Conservation (phyloP, 2,113 vertebrate genomes). For the Oxygymnocypris stewartii region DNA sequence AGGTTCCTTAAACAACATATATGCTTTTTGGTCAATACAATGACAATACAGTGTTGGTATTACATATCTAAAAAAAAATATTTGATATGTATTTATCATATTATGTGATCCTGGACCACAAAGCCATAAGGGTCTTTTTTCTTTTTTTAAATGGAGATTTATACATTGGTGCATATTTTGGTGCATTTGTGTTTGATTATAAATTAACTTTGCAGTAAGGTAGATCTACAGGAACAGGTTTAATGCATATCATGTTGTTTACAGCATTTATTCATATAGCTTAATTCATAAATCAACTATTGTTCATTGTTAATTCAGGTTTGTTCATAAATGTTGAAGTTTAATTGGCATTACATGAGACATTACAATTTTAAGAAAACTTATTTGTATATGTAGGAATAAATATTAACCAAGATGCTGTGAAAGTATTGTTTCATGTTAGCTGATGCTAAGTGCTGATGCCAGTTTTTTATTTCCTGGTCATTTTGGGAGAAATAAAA, state of each 20-base stretch:
- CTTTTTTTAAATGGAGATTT: too few species aligned
- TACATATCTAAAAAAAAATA: background rate
- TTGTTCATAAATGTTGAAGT: background rate
- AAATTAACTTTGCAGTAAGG: background rate
- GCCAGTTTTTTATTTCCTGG: background rate
- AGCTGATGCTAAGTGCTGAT: background rate
- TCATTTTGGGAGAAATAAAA: background rate
- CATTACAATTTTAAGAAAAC: too few species aligned
- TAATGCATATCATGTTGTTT: background rate
- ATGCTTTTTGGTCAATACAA: background rate
- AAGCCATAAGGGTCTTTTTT: too few species aligned
- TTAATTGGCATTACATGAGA: too few species aligned
- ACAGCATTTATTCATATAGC: background rate
- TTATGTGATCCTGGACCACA: too few species aligned
- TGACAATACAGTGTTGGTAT: background rate
- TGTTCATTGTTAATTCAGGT: background rate
- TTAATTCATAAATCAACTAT: background rate
- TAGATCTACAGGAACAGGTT: background rate
- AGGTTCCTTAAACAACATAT: background rate
- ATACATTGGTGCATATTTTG: background rate
- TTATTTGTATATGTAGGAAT: too few species aligned
- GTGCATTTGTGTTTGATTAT: background rate
- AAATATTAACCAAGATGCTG: background rate
- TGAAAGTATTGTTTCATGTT: background rate
- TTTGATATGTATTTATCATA: background rate